phyloP scores from a whole-genome alignment of 2,113 vertebrate genomes.

The chimpanzee (Pan troglodytes) region DNA sequence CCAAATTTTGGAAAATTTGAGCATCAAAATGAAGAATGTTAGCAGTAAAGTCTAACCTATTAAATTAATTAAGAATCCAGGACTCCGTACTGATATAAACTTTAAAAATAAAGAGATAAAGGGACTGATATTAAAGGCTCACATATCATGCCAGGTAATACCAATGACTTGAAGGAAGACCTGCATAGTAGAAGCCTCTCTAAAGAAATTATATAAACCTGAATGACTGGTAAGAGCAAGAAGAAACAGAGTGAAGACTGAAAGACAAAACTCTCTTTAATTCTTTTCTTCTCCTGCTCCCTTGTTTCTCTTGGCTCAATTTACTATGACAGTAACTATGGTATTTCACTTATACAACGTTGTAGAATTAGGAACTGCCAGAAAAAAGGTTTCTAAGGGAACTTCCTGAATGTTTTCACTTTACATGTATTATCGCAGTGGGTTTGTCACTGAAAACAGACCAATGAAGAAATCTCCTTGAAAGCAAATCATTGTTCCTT shows the following conservation, averaged over 20 bases:
- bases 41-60: background rate
- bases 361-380: background rate
- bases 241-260: background rate
- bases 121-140: background rate
- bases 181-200: background rate
- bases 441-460: background rate
- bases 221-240: background rate
- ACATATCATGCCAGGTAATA: background rate
- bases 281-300: background rate
- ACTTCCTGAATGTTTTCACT: background rate
- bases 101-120: background rate
- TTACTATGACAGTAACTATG: background rate
- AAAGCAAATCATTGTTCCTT: background rate
- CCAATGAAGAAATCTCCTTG: background rate
- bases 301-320: background rate
- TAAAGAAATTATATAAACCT: background rate
- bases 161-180: background rate
- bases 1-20: background rate
- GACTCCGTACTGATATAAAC: background rate
- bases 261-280: background rate
- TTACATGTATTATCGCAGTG: background rate
- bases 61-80: conserved; percentile 7
- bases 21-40: background rate
- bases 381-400: background rate
- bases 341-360: background rate